Evolutionary conservation across 2,797 vertebrate genomes (phyloP).

Genomic region (Champsocephalus gunnari): DNA sequence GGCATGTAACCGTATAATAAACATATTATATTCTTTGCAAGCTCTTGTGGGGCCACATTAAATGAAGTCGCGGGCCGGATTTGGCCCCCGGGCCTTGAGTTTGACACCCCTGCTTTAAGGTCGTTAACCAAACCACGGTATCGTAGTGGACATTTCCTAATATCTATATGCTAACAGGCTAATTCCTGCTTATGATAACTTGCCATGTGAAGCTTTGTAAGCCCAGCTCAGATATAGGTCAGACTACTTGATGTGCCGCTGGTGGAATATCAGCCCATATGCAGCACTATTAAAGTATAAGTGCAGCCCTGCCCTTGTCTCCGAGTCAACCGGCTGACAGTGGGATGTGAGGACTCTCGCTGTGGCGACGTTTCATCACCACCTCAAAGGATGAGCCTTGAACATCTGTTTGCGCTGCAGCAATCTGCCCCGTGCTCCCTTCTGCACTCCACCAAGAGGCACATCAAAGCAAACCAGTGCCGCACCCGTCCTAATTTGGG

Average conservation of each 20-base stretch:
- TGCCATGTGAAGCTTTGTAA: not conserved
- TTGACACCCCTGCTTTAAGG: too few species aligned
- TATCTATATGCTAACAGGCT: not conserved
- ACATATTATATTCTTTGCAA: too few species aligned
- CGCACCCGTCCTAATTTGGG: conserved; percentile 79
- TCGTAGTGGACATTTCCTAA: not conserved
- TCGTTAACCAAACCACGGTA: not conserved
- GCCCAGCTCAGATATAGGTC: conserved; percentile 41
- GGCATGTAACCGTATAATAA: too few species aligned
- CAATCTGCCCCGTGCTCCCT: conserved; percentile 42
- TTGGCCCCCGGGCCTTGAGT: too few species aligned
- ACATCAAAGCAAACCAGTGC: conserved; percentile 81
- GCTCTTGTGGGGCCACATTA: too few species aligned
- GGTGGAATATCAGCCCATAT: not conserved
- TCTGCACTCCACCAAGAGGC: conserved; percentile 60
- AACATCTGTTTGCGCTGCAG: conserved; percentile 77
- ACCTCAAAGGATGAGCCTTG: conserved; percentile 73
- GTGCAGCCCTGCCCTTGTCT: conserved; percentile 61
- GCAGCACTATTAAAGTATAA: conserved; percentile 28
- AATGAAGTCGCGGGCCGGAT: too few species aligned
- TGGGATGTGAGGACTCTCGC: conserved; percentile 58
- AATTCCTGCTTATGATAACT: not conserved
- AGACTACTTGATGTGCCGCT: conserved; percentile 23
- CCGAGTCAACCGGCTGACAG: conserved; percentile 63
- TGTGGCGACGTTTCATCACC: conserved; percentile 68